A percentile compares a stretch with the other conserved stretches of the same genome.
These are phyloP conservation scores for Pterophyllum scalare DNA, from an alignment of 2,113 vertebrate species.

Conservation along the genomic window DNA sequence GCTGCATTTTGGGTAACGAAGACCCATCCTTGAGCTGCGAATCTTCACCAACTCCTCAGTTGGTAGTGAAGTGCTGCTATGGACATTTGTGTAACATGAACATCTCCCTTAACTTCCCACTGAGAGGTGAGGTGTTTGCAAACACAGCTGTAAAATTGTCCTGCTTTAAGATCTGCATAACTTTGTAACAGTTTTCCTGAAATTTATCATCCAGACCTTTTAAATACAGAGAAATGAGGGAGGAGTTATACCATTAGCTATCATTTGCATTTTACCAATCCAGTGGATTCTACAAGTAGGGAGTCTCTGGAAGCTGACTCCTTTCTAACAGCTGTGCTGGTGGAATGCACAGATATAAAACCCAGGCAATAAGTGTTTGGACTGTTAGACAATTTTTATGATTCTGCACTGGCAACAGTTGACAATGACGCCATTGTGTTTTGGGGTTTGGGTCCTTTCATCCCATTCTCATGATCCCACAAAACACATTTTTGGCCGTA, in stretches of 20 bases:
- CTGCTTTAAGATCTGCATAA: background rate
- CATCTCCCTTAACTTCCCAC: slow-evolving; percentile 84
- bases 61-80: slow-evolving; percentile 91
- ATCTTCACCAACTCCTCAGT: slow-evolving; percentile 83
- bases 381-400: background rate
- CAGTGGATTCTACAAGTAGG: background rate
- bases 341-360: background rate
- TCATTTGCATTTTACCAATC: background rate
- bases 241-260: background rate
- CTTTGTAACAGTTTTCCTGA: background rate
- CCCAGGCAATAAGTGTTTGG: background rate
- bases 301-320: background rate
- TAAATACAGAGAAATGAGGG: background rate
- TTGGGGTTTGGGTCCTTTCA: background rate
- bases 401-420: background rate
- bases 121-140: slow-evolving; percentile 81
- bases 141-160: background rate
- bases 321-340: background rate
- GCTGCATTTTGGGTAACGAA: slow-evolving; percentile 88
- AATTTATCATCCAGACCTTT: background rate
- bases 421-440: background rate
- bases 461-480: background rate
- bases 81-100: slow-evolving; percentile 94
- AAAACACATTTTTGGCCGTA: background rate
- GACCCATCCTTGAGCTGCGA: slow-evolving; percentile 85